Conservation (phyloP, 2,113 vertebrate species). For the Neodontobutis hainanensis region DNA sequence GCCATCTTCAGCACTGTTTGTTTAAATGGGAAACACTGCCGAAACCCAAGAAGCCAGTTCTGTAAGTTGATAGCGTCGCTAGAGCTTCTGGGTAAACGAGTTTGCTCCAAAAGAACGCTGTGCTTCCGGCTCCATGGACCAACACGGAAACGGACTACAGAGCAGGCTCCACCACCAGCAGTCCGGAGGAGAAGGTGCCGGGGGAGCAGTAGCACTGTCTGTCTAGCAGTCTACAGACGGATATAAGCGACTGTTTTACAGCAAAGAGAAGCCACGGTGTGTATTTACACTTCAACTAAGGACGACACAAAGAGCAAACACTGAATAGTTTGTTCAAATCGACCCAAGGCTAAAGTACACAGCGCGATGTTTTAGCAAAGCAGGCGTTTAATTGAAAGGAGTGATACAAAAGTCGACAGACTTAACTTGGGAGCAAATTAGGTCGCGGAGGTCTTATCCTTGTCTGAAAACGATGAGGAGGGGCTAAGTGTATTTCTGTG, state of each 20-base stretch:
- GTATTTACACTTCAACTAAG: slow-evolving; percentile 54
- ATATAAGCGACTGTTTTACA: slow-evolving; percentile 56
- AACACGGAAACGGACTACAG: slow-evolving; percentile 73
- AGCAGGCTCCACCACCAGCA: slow-evolving; percentile 55
- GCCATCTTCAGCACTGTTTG: slow-evolving; percentile 85
- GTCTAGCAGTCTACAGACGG: slow-evolving; percentile 65
- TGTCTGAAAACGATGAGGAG: slow-evolving; percentile 8
- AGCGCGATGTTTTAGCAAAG: not conserved
- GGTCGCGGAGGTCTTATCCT: slow-evolving; percentile 22
- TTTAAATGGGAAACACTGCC: slow-evolving; percentile 85
- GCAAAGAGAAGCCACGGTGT: slow-evolving; percentile 44
- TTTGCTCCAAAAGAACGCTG: not conserved
- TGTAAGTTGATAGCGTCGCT: slow-evolving; percentile 69
- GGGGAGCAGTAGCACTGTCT: slow-evolving; percentile 39
- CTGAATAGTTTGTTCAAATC: slow-evolving; percentile 14
- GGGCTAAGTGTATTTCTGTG: slow-evolving; percentile 3
- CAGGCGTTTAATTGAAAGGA: not conserved
- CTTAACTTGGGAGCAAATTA: slow-evolving; percentile 31
- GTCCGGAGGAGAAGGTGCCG: slow-evolving; percentile 11
- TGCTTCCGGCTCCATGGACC: not conserved
- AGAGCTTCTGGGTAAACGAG: slow-evolving; percentile 72
- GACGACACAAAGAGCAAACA: slow-evolving; percentile 36
- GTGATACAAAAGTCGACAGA: slow-evolving; percentile 1
- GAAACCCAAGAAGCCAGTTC: slow-evolving; percentile 79
- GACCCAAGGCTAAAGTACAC: not conserved